A percentile compares a stretch with the other conserved stretches of the same genome.
These are phyloP conservation scores for cat (Felis catus) DNA, from an alignment of 2,113 vertebrate species.

Conservation along the genomic window DNA sequence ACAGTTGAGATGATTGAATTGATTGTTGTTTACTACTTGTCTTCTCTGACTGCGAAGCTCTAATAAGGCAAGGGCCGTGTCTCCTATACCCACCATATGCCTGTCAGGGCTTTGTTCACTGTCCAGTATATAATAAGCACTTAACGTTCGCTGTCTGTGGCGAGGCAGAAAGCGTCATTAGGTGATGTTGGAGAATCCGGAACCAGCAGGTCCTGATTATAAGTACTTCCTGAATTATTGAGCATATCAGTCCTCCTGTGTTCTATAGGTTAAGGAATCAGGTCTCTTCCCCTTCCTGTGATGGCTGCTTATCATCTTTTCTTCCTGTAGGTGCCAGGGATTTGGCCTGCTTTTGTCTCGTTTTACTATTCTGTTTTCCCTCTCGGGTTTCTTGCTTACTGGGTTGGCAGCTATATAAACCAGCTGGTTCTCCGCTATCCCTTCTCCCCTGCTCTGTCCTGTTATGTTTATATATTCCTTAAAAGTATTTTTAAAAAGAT, in stretches of 20 bases:
- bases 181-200: neutral
- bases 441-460: neutral
- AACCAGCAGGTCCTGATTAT: neutral
- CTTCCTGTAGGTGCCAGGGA: neutral
- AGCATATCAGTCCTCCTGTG: neutral
- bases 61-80: neutral
- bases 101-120: neutral
- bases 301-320: neutral
- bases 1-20: neutral
- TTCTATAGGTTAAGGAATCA: neutral
- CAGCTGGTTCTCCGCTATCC: neutral
- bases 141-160: neutral
- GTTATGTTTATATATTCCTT: neutral
- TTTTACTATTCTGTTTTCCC: neutral
- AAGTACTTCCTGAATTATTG: neutral
- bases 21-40: neutral
- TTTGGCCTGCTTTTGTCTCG: neutral
- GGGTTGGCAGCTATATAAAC: neutral
- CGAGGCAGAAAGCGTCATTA: neutral
- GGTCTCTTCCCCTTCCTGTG: neutral
- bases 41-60: neutral
- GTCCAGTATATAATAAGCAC: neutral
- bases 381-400: neutral
- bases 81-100: neutral
- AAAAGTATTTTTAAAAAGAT: neutral